Conservation (phyloP, 2,113 vertebrate species). For the Excalfactoria chinensis region DNA sequence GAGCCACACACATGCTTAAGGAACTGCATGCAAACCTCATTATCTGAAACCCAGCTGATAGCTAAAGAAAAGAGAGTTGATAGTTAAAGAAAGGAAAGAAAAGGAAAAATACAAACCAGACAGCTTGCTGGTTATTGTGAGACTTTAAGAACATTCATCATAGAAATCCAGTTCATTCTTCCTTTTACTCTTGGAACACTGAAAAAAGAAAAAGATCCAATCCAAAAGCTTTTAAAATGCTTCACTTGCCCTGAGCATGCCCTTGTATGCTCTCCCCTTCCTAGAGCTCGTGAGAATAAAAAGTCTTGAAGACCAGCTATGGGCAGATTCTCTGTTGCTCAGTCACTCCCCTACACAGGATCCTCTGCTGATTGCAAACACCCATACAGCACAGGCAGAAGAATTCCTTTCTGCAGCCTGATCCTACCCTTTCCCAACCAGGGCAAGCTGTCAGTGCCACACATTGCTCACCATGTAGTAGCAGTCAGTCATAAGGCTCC, state of each 20-base stretch:
- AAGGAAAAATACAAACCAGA: background rate
- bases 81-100: background rate
- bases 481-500: background rate
- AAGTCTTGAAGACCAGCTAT: background rate
- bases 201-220: background rate
- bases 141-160: background rate
- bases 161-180: background rate
- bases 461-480: background rate
- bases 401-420: background rate
- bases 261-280: background rate
- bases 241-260: background rate
- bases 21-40: background rate
- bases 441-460: background rate
- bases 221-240: background rate
- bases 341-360: background rate
- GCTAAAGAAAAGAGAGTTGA: background rate
- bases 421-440: background rate
- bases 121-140: background rate
- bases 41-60: background rate
- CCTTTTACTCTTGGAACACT: background rate
- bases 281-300: background rate
- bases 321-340: background rate
- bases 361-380: background rate
- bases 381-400: background rate
- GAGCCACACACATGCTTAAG: background rate